Evolutionary conservation across 2,113 vertebrate species (phyloP), one percentile per base, ranked within the genome.

Genomic region (Equus przewalskii): DNA sequence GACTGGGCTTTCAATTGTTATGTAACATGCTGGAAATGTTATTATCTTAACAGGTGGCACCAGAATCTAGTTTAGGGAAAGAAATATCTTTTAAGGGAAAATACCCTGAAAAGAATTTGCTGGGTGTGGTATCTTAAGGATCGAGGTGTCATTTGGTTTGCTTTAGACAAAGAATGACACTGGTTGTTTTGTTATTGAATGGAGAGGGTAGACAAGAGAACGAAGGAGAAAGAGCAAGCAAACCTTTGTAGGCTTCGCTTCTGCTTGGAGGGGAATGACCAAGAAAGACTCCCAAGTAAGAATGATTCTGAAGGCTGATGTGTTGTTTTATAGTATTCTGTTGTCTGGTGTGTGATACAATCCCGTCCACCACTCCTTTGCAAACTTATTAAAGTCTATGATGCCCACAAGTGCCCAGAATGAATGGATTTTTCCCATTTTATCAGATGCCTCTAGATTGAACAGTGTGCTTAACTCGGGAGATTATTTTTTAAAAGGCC

Each of bases 51-150:
- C 26, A 95, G 15, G 2, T 95, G 41, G n/a, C 44, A 83, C n/a
- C 24, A 90, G 62, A 92, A 69, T 79, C 79, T n/a, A 78, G 73
- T 15, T 78, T 79, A 49, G 22, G 11, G 18, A 70, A 96, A 92
- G 6, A 90, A 83, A 0, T 41, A 1, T 56, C 18, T 73, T 94
- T 90, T 15, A 1, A 72, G 26, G 33, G 19, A 82, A 85, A 89
- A 49, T 24, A 62, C 21, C n/a, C 72, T 89, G 26, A 33, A 92
- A 89, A 78, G 14, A 64, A 83, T 70, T 33, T 85, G 24, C n/a
- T 88, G 12, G 16, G 5, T 58, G 11, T 73, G 51, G 46, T 54
- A n/a, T 76, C 5, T 84, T 30, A 33, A 75, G 51, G 21, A 16
- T 10, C 41, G 19, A 70, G 5, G 18, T 46, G 7, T 54, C 76